Percentiles rank a stretch among this genome's conserved stretches.
Conservation (phyloP, 2,888 invertebrate species). For the Osedax frankpressi region DNA sequence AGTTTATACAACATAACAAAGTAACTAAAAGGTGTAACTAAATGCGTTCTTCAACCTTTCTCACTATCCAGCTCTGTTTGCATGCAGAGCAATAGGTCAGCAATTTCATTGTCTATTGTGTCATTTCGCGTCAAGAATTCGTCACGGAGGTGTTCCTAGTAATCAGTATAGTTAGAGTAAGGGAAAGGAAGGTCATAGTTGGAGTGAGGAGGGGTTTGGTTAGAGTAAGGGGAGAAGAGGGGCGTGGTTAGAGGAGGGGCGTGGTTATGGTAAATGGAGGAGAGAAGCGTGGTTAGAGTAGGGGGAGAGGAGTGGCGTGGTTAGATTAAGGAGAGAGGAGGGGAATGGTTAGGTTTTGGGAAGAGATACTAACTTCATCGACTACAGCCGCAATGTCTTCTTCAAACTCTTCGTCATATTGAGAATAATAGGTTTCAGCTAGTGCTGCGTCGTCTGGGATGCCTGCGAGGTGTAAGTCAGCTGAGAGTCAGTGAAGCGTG, state of each 20-base stretch:
- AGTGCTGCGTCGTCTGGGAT: conserved; percentile 40
- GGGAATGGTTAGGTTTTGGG: neutral
- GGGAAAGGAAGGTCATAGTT: no score
- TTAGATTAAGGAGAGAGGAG: neutral
- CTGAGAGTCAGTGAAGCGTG: no score
- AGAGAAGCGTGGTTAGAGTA: neutral
- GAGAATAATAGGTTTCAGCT: conserved; percentile 44
- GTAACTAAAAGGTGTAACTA: no score
- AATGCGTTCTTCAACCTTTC: no score
- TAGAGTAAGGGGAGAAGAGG: neutral
- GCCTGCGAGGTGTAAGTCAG: conserved; percentile 31
- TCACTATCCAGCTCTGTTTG: conserved; percentile 34
- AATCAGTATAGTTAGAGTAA: no score
- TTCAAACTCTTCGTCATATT: conserved; percentile 39
- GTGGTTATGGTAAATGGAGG: no score
- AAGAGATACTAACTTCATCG: no score
- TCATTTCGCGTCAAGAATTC: neutral
- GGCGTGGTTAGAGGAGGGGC: neutral
- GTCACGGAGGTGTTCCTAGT: no score
- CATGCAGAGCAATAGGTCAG: conserved; percentile 35
- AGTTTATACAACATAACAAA: no score
- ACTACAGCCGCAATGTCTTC: no score
- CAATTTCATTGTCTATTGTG: conserved; percentile 24
- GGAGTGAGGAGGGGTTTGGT: no score
- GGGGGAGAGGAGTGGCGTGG: neutral